Conservation (phyloP, 2,797 vertebrate genomes). For the Vespertilio murinus region DNA sequence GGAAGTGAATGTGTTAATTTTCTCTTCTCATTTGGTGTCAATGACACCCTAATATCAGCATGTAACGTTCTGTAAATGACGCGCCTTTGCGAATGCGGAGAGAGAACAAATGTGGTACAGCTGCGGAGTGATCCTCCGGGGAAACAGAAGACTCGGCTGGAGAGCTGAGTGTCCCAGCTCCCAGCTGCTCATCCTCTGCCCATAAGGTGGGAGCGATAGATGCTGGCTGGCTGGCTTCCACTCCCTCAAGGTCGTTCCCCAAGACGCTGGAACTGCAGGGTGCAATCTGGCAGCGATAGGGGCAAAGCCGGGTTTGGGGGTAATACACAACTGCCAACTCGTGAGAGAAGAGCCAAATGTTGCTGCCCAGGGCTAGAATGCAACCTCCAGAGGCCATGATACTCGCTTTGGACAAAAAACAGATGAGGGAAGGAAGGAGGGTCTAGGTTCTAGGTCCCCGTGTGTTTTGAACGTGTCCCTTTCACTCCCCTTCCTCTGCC, state of each 20-base stretch:
- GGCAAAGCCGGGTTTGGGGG: neutral
- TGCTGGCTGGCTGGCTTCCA: neutral
- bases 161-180: neutral
- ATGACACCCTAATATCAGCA: slow-evolving; percentile 45
- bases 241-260: neutral
- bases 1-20: neutral
- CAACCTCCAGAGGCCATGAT: neutral
- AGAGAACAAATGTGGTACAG: slow-evolving; percentile 47
- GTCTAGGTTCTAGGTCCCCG: neutral
- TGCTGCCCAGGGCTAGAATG: too few relatives aligned
- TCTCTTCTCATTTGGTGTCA: slow-evolving; percentile 29
- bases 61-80: neutral
- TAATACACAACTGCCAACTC: neutral
- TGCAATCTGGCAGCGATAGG: neutral
- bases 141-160: neutral
- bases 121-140: neutral
- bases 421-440: neutral
- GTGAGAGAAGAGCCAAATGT: neutral
- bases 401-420: neutral
- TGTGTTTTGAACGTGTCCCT: neutral
- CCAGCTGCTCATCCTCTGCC: neutral
- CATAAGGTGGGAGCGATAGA: neutral
- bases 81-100: neutral
- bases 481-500: neutral
- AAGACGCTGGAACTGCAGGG: neutral